Evolutionary conservation across 2,888 invertebrate genomes (phyloP), one percentile per base, ranked within the genome.

Genomic region (Oligia latruncula): DNA sequence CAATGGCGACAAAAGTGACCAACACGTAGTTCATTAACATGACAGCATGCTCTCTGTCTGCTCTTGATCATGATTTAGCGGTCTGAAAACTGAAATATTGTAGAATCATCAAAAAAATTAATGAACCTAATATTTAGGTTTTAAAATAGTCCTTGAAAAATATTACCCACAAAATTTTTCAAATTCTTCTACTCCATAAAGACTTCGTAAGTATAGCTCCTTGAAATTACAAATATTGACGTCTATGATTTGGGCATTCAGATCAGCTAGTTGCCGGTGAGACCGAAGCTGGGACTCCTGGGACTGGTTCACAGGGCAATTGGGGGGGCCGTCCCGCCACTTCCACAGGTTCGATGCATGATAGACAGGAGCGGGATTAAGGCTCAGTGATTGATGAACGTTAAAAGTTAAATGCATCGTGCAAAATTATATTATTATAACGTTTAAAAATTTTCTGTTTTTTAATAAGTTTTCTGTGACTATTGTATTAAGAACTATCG

Each of bases 221-320:
- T 70, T n/a, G 46, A 29, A 65, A 65, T 52, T 65, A 73, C 20
- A 60, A 46, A 64, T 35, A 55, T 83, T 86, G 78, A 82, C 73
- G 72, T 77, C 78, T 84, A 85, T 89, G 82, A 86, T 89, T 93
- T 92, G 93, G 94, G 91, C 81, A 92, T 93, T 82, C 91, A 97
- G 97, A 97, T 96, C 97, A 96, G 92, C 94, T 96, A 93, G 96
- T 96, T 91, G 95, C 93, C 92, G 96, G 96, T 80, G 97, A 96
- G 83, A 91, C 89, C 23, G 97, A 96, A 65, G 90, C 95, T 23
- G 95, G 95, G 82, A 93, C 91, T 62, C 90, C 95, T n/a, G 93
- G 92, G 29, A 93, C 95, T 82, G 95, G 95, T 62, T 91, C 95
- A 60, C 95, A 95, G 91, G 88, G 95, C 66, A 92, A 95, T 74